phyloP scores from a whole-genome alignment of 1,140 invertebrate species.

The Musca domestica region DNA sequence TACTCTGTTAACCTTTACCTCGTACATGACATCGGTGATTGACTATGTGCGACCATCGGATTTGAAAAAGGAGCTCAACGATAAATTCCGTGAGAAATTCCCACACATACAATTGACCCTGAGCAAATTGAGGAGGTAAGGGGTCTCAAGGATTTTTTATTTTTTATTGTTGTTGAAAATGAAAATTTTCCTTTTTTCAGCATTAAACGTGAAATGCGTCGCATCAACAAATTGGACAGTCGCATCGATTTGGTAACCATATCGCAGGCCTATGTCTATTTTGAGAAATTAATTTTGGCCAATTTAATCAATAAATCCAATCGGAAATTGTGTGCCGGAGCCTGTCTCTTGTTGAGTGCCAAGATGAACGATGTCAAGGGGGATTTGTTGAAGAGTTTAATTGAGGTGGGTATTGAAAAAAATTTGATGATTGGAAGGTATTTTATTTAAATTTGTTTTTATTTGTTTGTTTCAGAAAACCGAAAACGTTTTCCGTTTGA shows the following conservation, averaged over 20 bases:
- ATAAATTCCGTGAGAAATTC: constrained; percentile 95
- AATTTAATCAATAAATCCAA: constrained; percentile 94
- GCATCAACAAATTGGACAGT: constrained; percentile 86
- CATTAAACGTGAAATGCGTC: constrained; percentile 92
- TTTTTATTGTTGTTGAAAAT: not conserved
- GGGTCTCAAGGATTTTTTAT: not conserved
- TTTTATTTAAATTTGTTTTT: constrained; percentile 29
- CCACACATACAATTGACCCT: constrained; percentile 91
- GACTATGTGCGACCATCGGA: constrained; percentile 96
- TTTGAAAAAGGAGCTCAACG: constrained; percentile 95
- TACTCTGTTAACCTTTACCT: constrained; percentile 90
- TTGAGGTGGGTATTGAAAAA: constrained; percentile 67
- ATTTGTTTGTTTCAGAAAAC: constrained; percentile 71
- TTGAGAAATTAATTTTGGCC: constrained; percentile 91
- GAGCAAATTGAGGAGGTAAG: constrained; percentile 92
- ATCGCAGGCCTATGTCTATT: constrained; percentile 95
- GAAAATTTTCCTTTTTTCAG: constrained; percentile 35
- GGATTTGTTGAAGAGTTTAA: constrained; percentile 76
- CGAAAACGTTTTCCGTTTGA: constrained; percentile 85
- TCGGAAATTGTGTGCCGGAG: constrained; percentile 91
- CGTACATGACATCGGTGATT: constrained; percentile 94
- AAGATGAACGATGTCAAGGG: constrained; percentile 97
- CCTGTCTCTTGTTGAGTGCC: constrained; percentile 88
- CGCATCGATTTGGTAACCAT: constrained; percentile 85
- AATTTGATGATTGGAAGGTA: not conserved